Percentiles rank a stretch among this genome's conserved stretches.
These are phyloP conservation scores for Crotophaga sulcirostris DNA, from an alignment of 2,113 vertebrate genomes.

Conservation along the genomic window DNA sequence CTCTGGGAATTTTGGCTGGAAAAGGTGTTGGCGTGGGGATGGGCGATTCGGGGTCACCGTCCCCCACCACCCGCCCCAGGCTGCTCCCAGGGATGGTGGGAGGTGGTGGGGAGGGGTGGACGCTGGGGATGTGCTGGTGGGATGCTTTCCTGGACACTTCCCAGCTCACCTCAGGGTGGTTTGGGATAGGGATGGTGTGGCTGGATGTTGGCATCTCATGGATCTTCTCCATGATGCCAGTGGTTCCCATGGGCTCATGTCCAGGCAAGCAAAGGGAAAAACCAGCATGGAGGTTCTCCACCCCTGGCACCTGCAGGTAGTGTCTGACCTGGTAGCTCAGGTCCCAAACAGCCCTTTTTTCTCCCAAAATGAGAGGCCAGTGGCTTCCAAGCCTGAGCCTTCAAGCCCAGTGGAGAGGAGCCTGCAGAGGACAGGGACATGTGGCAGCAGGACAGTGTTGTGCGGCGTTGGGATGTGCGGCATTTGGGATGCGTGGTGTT, in stretches of 20 bases:
- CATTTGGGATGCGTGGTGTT: too few species aligned
- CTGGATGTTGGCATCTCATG: fast-evolving
- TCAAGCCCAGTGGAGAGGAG: neutral
- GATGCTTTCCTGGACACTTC: neutral
- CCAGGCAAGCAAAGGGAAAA: neutral
- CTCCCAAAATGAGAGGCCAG: neutral
- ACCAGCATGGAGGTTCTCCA: neutral
- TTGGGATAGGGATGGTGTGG: neutral
- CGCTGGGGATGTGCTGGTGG: neutral
- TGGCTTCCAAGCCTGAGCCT: neutral
- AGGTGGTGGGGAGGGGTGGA: neutral
- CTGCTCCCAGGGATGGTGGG: neutral
- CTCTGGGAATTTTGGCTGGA: neutral
- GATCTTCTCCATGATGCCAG: neutral
- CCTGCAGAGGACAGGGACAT: too few species aligned
- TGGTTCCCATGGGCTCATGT: neutral
- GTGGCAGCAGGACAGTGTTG: too few species aligned
- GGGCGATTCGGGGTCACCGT: fast-evolving
- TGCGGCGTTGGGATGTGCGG: too few species aligned
- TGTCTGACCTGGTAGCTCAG: neutral
- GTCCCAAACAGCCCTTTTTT: neutral
- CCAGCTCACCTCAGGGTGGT: fast-evolving
- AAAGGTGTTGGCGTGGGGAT: neutral
- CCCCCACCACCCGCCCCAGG: neutral
- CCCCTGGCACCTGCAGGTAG: fast-evolving